These are phyloP conservation scores for Scopus umbretta DNA, from an alignment of 2,113 vertebrate species.

Conservation along the genomic window DNA sequence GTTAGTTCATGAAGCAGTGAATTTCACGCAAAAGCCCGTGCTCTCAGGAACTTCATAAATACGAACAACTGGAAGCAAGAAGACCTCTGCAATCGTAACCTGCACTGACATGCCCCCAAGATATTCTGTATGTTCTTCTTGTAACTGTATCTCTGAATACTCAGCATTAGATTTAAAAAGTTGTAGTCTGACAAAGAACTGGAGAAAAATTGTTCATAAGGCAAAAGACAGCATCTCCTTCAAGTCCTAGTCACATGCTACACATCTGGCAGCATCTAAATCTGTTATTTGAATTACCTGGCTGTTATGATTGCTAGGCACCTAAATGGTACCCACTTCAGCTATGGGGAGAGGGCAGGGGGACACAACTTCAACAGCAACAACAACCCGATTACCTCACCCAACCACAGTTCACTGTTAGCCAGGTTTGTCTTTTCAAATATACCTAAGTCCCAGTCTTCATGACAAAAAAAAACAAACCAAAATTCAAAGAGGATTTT, in stretches of 20 bases:
- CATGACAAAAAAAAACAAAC: fast-evolving
- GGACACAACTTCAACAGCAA: background rate
- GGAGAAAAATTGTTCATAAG: background rate
- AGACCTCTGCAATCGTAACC: background rate
- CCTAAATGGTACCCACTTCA: background rate
- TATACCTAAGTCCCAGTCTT: background rate
- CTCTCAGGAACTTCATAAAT: background rate
- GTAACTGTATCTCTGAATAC: background rate
- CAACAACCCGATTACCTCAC: background rate
- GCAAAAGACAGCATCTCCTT: background rate
- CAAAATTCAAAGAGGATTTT: background rate
- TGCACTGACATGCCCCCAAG: background rate
- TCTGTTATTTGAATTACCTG: background rate
- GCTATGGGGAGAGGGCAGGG: background rate
- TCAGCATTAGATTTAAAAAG: background rate
- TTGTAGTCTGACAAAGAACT: background rate
- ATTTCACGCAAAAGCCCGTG: background rate
- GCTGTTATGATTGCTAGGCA: background rate
- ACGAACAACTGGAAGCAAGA: background rate
- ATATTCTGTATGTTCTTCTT: background rate
- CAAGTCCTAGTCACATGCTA: background rate
- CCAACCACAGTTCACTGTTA: background rate
- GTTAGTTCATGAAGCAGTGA: background rate
- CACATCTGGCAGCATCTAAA: background rate
- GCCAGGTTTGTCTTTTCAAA: background rate